These are phyloP conservation scores for Emydocephalus ijimae DNA, from an alignment of 2,113 vertebrate species.

Conservation along the genomic window DNA sequence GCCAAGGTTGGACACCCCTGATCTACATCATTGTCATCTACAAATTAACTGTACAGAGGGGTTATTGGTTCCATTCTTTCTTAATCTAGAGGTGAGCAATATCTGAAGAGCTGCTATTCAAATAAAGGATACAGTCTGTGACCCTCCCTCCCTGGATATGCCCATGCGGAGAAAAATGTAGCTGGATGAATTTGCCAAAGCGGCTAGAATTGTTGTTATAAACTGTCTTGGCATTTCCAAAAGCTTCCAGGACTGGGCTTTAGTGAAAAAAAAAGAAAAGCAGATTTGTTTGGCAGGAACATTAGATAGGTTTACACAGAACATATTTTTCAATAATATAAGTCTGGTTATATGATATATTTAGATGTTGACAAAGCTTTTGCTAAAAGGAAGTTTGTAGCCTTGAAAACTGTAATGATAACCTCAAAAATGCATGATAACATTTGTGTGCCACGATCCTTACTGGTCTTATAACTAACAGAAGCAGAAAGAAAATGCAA, in stretches of 20 bases:
- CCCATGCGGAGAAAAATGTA: conserved; percentile 86
- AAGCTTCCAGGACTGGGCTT: conserved; percentile 90
- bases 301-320: neutral
- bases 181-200: conserved; percentile 91
- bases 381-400: neutral
- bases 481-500: neutral
- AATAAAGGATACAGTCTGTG: conserved; percentile 86
- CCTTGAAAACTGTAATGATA: neutral
- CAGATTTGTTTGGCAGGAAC: neutral
- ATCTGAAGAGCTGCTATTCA: neutral
- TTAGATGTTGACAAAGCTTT: neutral
- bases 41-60: neutral
- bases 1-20: too few relatives aligned
- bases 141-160: conserved; percentile 90
- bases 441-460: neutral
- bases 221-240: conserved; percentile 89
- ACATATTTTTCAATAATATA: neutral
- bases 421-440: neutral
- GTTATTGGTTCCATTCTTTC: neutral
- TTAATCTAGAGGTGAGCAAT: neutral
- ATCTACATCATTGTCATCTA: neutral
- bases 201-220: conserved; percentile 95
- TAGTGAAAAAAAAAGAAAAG: conserved; percentile 27
- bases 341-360: neutral
- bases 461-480: neutral